These are phyloP conservation scores for Drosophila watanabei DNA, from an alignment of 1,140 invertebrate species.

Conservation along the genomic window DNA sequence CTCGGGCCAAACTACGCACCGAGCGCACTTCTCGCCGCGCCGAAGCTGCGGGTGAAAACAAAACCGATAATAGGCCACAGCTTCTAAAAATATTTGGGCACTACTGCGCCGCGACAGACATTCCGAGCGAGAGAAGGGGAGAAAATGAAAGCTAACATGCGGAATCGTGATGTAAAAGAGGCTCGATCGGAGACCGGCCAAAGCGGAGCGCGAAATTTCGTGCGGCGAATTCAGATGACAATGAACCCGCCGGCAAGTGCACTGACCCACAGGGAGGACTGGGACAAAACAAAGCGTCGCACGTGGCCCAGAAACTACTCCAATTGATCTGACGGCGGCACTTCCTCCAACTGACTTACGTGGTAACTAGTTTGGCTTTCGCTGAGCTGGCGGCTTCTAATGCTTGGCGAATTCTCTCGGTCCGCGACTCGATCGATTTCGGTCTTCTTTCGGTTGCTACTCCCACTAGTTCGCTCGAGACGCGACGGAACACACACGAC, in stretches of 20 bases:
- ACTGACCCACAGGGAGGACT: constrained; percentile 65
- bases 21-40: constrained; percentile 3
- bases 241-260: constrained; percentile 71
- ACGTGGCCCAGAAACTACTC: constrained; percentile 41
- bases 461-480: constrained; percentile 25
- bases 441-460: background rate
- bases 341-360: constrained; percentile 52
- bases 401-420: constrained; percentile 14
- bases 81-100: constrained; percentile 74
- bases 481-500: constrained; percentile 64
- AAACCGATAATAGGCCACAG: constrained; percentile 67
- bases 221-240: constrained; percentile 60
- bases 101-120: constrained; percentile 37
- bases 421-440: constrained; percentile 19
- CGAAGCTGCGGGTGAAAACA: constrained; percentile 73
- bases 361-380: constrained; percentile 31
- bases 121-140: constrained; percentile 19
- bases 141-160: constrained; percentile 6
- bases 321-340: constrained; percentile 2
- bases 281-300: constrained; percentile 13
- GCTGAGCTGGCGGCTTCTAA: background rate
- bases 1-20: constrained; percentile 13
- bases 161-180: constrained; percentile 45
- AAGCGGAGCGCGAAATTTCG: constrained; percentile 14
- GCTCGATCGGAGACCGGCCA: constrained; percentile 30